Evolutionary conservation across 2,797 vertebrate genomes (phyloP).

Genomic region (Mionectes olivaceus): DNA sequence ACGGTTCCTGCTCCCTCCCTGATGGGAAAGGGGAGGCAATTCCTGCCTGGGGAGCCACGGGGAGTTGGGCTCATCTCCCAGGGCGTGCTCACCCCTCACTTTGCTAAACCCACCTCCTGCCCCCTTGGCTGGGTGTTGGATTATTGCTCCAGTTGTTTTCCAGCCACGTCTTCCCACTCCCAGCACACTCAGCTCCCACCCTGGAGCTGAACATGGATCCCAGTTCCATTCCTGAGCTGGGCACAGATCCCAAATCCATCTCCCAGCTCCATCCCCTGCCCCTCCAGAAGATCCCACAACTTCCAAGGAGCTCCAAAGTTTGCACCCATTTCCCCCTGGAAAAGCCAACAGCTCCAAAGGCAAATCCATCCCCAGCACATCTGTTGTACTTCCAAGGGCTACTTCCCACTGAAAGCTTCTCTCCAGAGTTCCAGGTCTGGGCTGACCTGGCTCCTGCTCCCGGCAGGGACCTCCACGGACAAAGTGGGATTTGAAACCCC

Average conservation of each 20-base stretch:
- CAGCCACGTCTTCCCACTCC: too few species aligned
- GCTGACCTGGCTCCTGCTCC: neutral
- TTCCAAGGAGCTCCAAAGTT: neutral
- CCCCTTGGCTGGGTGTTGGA: too few species aligned
- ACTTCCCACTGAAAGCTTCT: neutral
- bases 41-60: too few species aligned
- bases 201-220: neutral
- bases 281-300: neutral
- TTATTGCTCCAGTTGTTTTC: too few species aligned
- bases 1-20: too few species aligned
- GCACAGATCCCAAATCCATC: neutral
- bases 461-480: neutral
- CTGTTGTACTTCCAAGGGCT: neutral
- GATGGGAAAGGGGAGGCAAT: too few species aligned
- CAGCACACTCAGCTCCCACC: neutral
- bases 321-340: neutral
- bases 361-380: neutral
- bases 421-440: neutral
- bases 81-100: too few species aligned
- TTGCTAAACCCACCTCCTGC: too few species aligned
- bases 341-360: neutral
- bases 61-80: too few species aligned
- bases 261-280: neutral
- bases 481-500: neutral
- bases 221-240: neutral